These are phyloP conservation scores for Hydrotaea diabolus DNA, from an alignment of 2,888 invertebrate genomes.

Conservation along the genomic window DNA sequence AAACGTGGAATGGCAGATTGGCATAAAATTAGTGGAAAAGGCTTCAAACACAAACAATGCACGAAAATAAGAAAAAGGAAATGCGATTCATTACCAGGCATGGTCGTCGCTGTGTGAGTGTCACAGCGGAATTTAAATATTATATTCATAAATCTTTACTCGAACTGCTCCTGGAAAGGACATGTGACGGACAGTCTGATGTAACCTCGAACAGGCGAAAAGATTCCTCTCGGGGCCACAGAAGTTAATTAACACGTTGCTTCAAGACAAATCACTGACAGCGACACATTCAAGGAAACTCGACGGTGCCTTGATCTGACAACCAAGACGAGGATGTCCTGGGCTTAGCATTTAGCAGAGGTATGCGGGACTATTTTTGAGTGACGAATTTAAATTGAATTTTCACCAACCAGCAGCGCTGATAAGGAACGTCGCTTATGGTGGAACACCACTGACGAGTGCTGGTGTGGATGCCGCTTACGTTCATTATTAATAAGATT, in stretches of 20 bases:
- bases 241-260: slow-evolving; percentile 27
- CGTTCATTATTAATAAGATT: too few relatives aligned
- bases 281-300: background rate
- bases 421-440: too few relatives aligned
- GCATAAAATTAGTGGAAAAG: slow-evolving; percentile 6
- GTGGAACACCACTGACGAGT: too few relatives aligned
- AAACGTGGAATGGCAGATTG: background rate
- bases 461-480: background rate
- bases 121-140: background rate
- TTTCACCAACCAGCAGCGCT: too few relatives aligned
- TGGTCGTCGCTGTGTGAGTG: background rate
- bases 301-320: background rate
- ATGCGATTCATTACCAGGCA: background rate
- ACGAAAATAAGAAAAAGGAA: background rate
- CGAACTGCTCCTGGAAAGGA: too few relatives aligned
- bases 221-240: too few relatives aligned
- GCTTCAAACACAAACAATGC: background rate
- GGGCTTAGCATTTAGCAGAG: too few relatives aligned
- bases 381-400: background rate
- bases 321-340: background rate
- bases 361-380: background rate
- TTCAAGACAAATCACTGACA: background rate
- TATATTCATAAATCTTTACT: too few relatives aligned
- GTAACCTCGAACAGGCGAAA: background rate
- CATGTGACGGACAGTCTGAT: too few relatives aligned